phyloP scores from a whole-genome alignment of 1,140 invertebrate species.

The Drosophila obscura region DNA sequence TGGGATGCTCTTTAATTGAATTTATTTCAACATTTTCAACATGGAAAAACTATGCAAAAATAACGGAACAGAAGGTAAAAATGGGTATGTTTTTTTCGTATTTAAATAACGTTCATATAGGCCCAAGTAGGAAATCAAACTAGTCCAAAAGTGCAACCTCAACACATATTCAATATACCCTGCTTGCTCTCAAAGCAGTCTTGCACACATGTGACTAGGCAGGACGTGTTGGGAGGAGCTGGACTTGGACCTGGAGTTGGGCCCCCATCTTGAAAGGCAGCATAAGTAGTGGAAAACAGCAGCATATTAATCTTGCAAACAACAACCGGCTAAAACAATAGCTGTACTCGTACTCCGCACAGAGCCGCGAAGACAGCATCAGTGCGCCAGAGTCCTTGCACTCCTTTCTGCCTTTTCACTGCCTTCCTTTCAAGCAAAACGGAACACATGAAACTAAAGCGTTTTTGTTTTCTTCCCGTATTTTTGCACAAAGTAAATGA shows the following conservation, averaged over 20 bases:
- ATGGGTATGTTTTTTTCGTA: too few species aligned
- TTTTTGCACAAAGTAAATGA: constrained; percentile 67
- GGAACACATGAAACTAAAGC: constrained; percentile 65
- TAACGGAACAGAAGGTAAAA: too few species aligned
- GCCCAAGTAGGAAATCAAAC: too few species aligned
- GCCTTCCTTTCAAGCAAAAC: constrained; percentile 28
- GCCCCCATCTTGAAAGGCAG: constrained; percentile 64
- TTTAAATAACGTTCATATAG: too few species aligned
- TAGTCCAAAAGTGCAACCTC: background rate
- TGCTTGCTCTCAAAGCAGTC: too few species aligned
- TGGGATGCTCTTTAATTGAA: too few species aligned
- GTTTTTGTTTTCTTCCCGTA: constrained; percentile 51
- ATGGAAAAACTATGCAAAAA: too few species aligned
- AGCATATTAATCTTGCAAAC: constrained; percentile 75
- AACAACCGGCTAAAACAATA: constrained; percentile 61
- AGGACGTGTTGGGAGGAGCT: constrained; percentile 47
- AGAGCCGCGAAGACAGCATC: constrained; percentile 28
- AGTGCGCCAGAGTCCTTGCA: constrained; percentile 41
- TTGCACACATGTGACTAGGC: constrained; percentile 16
- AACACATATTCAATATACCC: too few species aligned
- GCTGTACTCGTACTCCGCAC: constrained; percentile 11
- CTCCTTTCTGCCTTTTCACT: constrained; percentile 28
- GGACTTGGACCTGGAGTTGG: constrained; percentile 44
- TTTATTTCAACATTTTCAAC: too few species aligned
- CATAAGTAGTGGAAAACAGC: constrained; percentile 78